Base-by-base conservation (phyloP, 2,113 vertebrate species). In the Otocyon megalotis region DNA sequence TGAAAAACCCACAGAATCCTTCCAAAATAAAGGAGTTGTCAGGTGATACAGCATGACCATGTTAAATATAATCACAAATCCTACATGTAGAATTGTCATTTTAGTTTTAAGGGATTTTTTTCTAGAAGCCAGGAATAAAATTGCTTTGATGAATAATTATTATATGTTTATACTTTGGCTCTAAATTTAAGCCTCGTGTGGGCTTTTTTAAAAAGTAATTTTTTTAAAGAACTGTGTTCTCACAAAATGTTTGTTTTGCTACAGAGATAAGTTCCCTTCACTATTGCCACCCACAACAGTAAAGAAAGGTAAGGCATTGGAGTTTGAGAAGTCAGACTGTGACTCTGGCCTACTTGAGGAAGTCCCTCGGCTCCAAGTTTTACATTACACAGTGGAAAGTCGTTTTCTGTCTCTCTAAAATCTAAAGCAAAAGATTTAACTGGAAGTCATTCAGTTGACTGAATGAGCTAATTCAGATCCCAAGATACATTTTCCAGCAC, bases 21-120 rank as follows among this genome's bases (percentile, higher is more conserved):
- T 89, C n/a, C 53, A 88, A 96, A 91, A 82, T 58, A 81, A 96
- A 95, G 32, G 26, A 50, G n/a, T 63, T 88, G 53, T 96, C 37
- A 90, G 24, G 58, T 76, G 95, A 76, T 56, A 94, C 84, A 95
- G 32, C 53, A 77, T 74, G 81, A 54, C 24, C 77, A 60, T 77
- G 85, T 91, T 67, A 96, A 93, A 92, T 93, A 94, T 67, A 85
- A 97, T 91, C 63, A 90, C 56, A 97, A 90, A 90, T 84, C 32
- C 54, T 65, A 90, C 50, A 96, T 77, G 69, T 43, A 94, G 54
- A 88, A 84, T 32, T 71, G 37, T 15, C 37, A 82, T 92, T 88
- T 96, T 80, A 89, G 79, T 95, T 63, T 90, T 91, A 96, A 96
- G 58, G 3, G 15, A 77, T 80, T 58, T 53, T 13, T 5, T 19